These are phyloP conservation scores for Ericerus pela DNA, from an alignment of 1,140 invertebrate genomes.

Conservation along the genomic window DNA sequence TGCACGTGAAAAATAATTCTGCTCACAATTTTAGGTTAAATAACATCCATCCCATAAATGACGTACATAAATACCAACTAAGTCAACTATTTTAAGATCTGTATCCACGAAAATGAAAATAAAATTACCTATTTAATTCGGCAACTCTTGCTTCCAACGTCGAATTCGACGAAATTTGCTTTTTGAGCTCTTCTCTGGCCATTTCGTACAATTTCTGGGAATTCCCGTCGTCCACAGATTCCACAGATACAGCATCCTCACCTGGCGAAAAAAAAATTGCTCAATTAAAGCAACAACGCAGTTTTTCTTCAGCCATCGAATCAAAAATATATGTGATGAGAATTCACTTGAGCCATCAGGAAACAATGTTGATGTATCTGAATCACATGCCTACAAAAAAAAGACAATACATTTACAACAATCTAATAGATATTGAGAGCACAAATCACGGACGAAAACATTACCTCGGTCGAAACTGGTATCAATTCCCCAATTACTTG, in stretches of 20 bases:
- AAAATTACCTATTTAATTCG: neutral
- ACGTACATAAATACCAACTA: no score
- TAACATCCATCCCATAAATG: no score
- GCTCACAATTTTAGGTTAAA: no score
- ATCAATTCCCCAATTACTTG: slow-evolving; percentile 35
- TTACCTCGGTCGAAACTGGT: slow-evolving; percentile 31
- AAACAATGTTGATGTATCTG: neutral
- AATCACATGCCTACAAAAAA: neutral
- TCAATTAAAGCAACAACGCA: neutral
- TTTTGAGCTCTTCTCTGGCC: slow-evolving; percentile 2
- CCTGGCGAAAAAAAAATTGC: no score
- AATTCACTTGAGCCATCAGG: neutral
- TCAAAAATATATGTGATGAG: no score
- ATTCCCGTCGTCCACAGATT: slow-evolving; percentile 13
- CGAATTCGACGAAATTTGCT: neutral
- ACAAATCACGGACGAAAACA: slow-evolving; percentile 26
- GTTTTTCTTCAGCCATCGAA: neutral
- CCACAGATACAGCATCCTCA: slow-evolving; percentile 15
- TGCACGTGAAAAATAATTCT: no score
- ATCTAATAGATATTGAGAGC: no score
- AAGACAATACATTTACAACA: no score
- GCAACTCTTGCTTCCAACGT: neutral
- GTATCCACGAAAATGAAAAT: no score
- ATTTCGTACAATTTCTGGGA: slow-evolving; percentile 3
- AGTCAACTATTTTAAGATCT: no score